Base-by-base conservation (phyloP, 2,113 vertebrate species). In the Picathartes gymnocephalus region DNA sequence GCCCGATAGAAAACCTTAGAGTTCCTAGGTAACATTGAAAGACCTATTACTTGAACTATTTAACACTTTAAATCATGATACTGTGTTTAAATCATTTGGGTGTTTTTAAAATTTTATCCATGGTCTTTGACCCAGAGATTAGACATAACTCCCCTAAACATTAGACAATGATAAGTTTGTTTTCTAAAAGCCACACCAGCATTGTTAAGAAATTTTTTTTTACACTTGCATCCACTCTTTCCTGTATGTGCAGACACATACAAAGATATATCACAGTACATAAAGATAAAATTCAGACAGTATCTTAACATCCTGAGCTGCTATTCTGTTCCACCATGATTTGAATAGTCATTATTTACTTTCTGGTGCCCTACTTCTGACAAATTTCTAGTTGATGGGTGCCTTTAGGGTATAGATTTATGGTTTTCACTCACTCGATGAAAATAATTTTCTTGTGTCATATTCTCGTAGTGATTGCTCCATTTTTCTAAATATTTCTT, bases 401-500 rank as follows among this genome's bases (percentile, higher is more conserved):
- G 20, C 33, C 77, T 93, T 80, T 89, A 69, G 28, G 25, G 39
- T 92, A 85, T 31, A 51, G 84, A 57, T 90, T 90, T 91, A 82
- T 54, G 72, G 50, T 87, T 95, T 91, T 87, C 62, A 54, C 28
- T 87, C n/a, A 28, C 45, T 70, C 66, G 7, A 78, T 78, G 42
- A 94, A 94, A 88, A 79, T 65, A 13, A 44, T 82, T 95, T 87
- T 77, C 31, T n/a, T n/a, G n/a, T n/a, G n/a, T n/a, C n/a, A n/a
- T n/a, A n/a, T n/a, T n/a, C n/a, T n/a, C n/a, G n/a, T n/a, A n/a
- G n/a, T n/a, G 33, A 90, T 82, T 90, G 66, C 10, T 82, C 72
- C 91, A 57, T 82, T 96, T 93, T 72, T 92, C 81, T 82, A 62
- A 82, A 77, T 79, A 80, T 85, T 92, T 92, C 40, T 28, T 76